phyloP scores from a whole-genome alignment of 2,113 vertebrate species.

The Otocyon megalotis region DNA sequence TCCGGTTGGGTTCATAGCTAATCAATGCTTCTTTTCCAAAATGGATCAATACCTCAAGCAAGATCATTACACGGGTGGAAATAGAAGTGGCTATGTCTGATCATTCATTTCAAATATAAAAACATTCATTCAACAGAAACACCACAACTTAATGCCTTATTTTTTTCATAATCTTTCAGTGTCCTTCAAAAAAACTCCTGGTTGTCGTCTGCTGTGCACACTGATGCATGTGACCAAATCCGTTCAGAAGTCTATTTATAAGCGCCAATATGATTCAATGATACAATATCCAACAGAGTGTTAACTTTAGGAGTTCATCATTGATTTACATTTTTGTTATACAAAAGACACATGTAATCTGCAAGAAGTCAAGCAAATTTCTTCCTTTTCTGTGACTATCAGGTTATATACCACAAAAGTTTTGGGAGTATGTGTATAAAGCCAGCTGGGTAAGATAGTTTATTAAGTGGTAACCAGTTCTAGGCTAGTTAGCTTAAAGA shows the following conservation, averaged over 20 bases:
- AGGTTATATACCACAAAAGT: background rate
- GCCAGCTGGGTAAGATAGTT: background rate
- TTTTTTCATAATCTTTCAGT: conserved; percentile 17
- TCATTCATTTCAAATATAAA: background rate
- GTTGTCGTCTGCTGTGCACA: background rate
- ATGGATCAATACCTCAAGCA: background rate
- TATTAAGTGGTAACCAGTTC: background rate
- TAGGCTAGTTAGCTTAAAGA: background rate
- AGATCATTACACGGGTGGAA: background rate
- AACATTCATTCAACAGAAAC: background rate
- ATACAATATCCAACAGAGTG: background rate
- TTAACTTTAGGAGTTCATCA: conserved; percentile 6
- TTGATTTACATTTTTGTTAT: background rate
- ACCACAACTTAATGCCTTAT: background rate
- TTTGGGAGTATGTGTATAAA: background rate
- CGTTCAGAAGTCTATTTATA: background rate
- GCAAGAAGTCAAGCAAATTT: conserved; percentile 9
- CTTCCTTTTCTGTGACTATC: background rate
- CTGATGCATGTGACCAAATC: background rate
- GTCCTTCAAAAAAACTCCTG: background rate
- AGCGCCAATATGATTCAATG: background rate
- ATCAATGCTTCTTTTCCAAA: background rate
- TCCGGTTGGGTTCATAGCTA: background rate
- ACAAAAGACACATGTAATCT: background rate
- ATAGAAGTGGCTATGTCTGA: background rate